Evolutionary conservation across 2,113 vertebrate species (phyloP).

Genomic region (Hepsetus odoe): DNA sequence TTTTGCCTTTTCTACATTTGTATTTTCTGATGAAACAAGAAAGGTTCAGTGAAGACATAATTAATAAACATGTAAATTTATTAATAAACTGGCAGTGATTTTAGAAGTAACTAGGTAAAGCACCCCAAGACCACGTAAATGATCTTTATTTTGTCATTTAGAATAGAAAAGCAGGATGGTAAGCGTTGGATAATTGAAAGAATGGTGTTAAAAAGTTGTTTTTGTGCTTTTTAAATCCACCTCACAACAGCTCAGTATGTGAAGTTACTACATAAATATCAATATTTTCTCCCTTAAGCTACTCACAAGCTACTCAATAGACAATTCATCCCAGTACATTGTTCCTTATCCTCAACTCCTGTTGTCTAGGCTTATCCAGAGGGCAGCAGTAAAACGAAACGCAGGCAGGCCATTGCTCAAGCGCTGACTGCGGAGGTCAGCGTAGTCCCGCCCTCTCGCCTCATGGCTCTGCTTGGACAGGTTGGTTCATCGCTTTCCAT

Average conservation of each 20-base stretch:
- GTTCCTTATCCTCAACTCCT: neutral
- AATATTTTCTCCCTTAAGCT: neutral
- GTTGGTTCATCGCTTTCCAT: slow-evolving; percentile 64
- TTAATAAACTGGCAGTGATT: neutral
- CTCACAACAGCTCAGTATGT: too few relatives aligned
- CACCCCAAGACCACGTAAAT: neutral
- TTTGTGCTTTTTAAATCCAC: too few relatives aligned
- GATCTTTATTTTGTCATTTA: neutral
- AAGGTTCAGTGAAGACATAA: neutral
- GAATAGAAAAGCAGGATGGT: too few relatives aligned
- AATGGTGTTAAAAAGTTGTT: too few relatives aligned
- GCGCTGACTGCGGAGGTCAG: slow-evolving; percentile 97
- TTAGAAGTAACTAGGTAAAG: neutral
- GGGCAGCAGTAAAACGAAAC: slow-evolving; percentile 96
- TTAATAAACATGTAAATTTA: too few relatives aligned
- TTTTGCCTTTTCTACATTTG: too few relatives aligned
- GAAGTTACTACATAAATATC: too few relatives aligned
- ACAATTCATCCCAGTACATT: neutral
- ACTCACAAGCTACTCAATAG: neutral
- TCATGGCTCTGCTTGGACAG: slow-evolving; percentile 96
- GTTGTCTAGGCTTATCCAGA: slow-evolving; percentile 88
- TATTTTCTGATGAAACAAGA: neutral
- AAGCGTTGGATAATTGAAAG: neutral
- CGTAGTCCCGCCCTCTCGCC: slow-evolving; percentile 95
- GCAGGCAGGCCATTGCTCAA: slow-evolving; percentile 91